These are phyloP conservation scores for Chondrilla cf. caribensis DNA, from an alignment of 37 sponge, comb jelly and placozoan genomes.

Conservation along the genomic window DNA sequence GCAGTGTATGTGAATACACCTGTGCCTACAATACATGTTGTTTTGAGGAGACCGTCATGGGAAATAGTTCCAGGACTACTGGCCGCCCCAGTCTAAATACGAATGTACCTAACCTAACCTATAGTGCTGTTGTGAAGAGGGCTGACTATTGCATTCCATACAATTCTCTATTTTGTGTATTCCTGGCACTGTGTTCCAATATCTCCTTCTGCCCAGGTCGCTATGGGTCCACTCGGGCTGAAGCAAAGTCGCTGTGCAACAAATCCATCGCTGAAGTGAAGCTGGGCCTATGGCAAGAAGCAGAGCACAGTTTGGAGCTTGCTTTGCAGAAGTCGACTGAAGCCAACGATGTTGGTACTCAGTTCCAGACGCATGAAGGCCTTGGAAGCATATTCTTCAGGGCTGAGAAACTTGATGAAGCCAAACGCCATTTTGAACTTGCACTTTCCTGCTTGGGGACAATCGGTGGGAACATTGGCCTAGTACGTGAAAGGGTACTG, in stretches of 20 bases:
- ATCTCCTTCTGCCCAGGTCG: too few relatives aligned
- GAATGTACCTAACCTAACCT: too few relatives aligned
- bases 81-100: too few relatives aligned
- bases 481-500: constrained; percentile 75
- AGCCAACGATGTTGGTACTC: constrained; percentile 29
- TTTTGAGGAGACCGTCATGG: too few relatives aligned
- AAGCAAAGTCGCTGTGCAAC: constrained; percentile 76
- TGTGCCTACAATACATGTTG: too few relatives aligned
- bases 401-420: constrained; percentile 27
- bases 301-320: constrained; percentile 28
- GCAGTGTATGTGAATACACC: too few relatives aligned
- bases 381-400: constrained; percentile 47
- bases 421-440: constrained; percentile 42
- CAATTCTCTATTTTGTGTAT: too few relatives aligned
- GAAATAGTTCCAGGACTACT: too few relatives aligned
- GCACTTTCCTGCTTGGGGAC: constrained; percentile 43
- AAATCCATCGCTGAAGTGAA: constrained; percentile 63
- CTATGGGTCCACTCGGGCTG: constrained; percentile 25
- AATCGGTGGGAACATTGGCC: constrained; percentile 55
- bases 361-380: constrained; percentile 73
- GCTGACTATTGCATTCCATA: too few relatives aligned
- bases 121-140: too few relatives aligned
- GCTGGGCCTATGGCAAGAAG: constrained; percentile 30
- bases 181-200: too few relatives aligned
- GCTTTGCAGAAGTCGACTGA: constrained; percentile 40